Base-by-base conservation (phyloP, 2,113 vertebrate genomes). In the Etia nguti region DNA sequence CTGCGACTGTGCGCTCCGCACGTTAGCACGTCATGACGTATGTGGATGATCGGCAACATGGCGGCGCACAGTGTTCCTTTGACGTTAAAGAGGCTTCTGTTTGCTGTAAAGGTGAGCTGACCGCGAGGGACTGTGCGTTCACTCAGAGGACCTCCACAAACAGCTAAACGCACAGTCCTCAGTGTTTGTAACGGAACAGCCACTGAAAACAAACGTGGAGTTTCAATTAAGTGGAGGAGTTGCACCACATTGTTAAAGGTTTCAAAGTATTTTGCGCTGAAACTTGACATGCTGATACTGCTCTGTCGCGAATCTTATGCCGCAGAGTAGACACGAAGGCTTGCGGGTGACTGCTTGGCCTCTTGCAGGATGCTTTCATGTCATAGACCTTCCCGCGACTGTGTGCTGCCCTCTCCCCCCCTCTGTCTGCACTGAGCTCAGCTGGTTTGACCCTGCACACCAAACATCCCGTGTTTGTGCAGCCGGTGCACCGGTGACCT, bases 91-190 rank as follows among this genome's bases (percentile, higher is more conserved):
- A 95, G 94, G 56, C 92, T 96, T 46, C 43, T 96, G 56, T 83
- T 89, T 24, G 56, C 88, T 4, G 83, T 87, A n/a, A 96, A 97
- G 97, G 97, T 97, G 94, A 97, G 96, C 38, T 18, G 54, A 52
- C 3, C 55, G 3, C 4, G 22, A 16, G n/a, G 15, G 41, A 18
- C 38, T 43, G 10, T 9, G 62, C 36, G 15, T 48, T 75, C 10
- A 29, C 15, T 48, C n/a, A 41, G 41, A 48, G 1, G 24, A 15
- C 41, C 5, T 26, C 41, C 22, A 16, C 43, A 0, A 46, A 43
- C n/a, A 16, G 68, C 13, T 26, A 6, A 6, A 73, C 13, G 22
- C 8, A 18, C 41, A 26, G 41, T 26, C 22, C 41, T 4, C 41
- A 1, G 34, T 3, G 22, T 46, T 15, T 73, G 22, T 20, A 41